These are phyloP conservation scores for Felis chaus DNA, from an alignment of 2,113 vertebrate species.

Conservation along the genomic window DNA sequence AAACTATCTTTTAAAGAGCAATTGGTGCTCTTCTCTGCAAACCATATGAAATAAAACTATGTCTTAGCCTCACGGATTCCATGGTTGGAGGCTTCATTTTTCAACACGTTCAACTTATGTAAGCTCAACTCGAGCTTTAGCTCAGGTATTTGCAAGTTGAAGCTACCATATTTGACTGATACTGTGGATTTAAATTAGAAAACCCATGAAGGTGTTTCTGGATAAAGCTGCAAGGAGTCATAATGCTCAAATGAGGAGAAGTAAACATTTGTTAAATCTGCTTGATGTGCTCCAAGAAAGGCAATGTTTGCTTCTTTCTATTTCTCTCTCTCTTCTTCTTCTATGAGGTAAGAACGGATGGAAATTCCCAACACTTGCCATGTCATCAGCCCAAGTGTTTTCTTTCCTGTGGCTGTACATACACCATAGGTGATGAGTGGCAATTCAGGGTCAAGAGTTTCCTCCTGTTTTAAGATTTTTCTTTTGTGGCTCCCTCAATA, in stretches of 20 bases:
- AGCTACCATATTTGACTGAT: conserved; percentile 17
- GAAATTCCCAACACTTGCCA: background rate
- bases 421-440: background rate
- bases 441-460: background rate
- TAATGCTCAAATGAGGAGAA: background rate
- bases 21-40: conserved; percentile 80
- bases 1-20: conserved; percentile 85
- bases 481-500: background rate
- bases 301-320: background rate
- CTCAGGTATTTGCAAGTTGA: conserved; percentile 2
- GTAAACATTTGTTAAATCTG: conserved; percentile 7
- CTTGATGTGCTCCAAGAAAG: background rate
- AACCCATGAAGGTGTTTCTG: background rate
- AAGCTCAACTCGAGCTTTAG: background rate
- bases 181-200: conserved; percentile 43
- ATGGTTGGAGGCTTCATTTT: conserved; percentile 70
- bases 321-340: background rate
- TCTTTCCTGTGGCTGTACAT: background rate
- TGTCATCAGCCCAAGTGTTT: background rate
- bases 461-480: background rate
- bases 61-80: conserved; percentile 68
- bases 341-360: background rate
- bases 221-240: background rate
- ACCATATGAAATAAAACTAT: conserved; percentile 78
- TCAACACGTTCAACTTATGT: conserved; percentile 44